phyloP scores from a whole-genome alignment of 2,888 invertebrate genomes.

The Nomada fucata region DNA sequence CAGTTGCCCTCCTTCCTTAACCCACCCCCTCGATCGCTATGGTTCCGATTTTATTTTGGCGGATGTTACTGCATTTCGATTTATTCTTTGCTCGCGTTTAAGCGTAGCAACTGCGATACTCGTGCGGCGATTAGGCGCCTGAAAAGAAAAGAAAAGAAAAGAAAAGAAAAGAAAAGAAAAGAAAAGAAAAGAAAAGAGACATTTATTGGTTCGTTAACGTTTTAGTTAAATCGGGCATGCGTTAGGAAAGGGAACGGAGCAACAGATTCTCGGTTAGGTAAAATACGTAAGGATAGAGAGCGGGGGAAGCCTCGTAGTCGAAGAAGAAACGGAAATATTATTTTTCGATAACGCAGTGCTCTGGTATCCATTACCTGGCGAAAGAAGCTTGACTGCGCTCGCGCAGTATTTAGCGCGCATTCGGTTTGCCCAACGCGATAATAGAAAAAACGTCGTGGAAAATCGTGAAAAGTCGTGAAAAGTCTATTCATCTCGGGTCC shows the following conservation, averaged over 20 bases:
- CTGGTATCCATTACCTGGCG: slow-evolving; percentile 6
- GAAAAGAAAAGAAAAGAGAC: too few relatives aligned
- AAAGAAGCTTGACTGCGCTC: slow-evolving; percentile 34
- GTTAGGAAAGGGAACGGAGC: not conserved
- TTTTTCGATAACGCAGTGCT: slow-evolving; percentile 21
- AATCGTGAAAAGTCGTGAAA: not conserved
- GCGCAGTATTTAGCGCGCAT: slow-evolving; percentile 43
- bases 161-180: too few relatives aligned
- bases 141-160: too few relatives aligned
- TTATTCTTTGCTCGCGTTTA: too few relatives aligned
- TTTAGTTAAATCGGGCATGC: not conserved
- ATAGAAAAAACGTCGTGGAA: not conserved
- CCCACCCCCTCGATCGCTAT: not conserved
- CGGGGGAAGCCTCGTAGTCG: not conserved
- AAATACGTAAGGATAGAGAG: not conserved
- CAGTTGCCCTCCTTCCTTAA: not conserved
- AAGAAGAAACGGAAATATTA: not conserved
- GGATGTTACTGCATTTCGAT: too few relatives aligned
- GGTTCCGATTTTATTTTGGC: too few relatives aligned
- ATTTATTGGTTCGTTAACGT: too few relatives aligned
- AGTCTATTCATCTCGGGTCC: too few relatives aligned
- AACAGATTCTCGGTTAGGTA: not conserved
- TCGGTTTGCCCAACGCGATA: slow-evolving; percentile 11
- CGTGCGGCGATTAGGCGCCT: too few relatives aligned
- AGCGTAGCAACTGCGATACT: too few relatives aligned